A percentile compares a stretch with the other conserved stretches of the same genome.
Evolutionary conservation across 2,797 vertebrate genomes (phyloP).

Genomic region (Acanthornis magna): DNA sequence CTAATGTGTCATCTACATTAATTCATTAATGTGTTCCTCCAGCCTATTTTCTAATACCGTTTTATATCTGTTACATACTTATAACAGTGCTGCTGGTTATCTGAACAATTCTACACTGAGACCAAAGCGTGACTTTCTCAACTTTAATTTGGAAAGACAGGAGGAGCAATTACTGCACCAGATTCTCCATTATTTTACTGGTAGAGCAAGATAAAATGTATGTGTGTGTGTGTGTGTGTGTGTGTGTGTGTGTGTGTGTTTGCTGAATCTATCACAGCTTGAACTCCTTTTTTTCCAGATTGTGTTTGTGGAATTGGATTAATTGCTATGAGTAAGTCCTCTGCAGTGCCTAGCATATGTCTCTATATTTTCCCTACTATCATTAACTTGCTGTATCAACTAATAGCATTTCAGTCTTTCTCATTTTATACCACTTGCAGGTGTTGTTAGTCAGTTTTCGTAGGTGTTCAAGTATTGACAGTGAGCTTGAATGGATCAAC

Average conservation of each 20-base stretch:
- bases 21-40: background rate
- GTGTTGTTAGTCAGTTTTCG: background rate
- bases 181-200: background rate
- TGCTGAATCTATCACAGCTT: background rate
- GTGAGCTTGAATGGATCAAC: background rate
- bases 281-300: background rate
- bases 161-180: background rate
- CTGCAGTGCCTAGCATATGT: background rate
- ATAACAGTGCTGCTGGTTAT: background rate
- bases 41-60: background rate
- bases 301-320: background rate
- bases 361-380: background rate
- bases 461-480: background rate
- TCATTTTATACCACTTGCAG: background rate
- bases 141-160: background rate
- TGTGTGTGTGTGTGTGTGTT: background rate
- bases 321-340: background rate
- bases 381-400: background rate
- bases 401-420: background rate
- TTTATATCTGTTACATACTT: background rate
- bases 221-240: background rate
- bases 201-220: background rate
- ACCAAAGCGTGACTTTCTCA: background rate
- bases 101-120: background rate
- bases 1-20: background rate